Evolutionary conservation across 2,113 vertebrate genomes (phyloP).

Genomic region (Psittacara wagleri): DNA sequence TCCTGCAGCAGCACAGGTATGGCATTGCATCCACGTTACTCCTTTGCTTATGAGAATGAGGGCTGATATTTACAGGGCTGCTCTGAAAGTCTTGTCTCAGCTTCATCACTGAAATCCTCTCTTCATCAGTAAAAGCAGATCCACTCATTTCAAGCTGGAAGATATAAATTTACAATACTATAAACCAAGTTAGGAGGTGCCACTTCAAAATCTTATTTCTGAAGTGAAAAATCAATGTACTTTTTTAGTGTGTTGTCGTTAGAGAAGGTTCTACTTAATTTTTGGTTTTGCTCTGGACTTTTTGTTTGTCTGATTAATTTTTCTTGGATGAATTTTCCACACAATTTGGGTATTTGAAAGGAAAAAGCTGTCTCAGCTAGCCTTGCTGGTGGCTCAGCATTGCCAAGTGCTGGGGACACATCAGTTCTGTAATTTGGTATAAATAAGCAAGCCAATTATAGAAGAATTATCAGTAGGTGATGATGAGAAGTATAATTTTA

Average conservation of each 20-base stretch:
- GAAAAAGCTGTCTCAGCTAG: neutral
- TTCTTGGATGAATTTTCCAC: slow-evolving; percentile 11
- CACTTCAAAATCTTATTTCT: neutral
- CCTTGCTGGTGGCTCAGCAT: neutral
- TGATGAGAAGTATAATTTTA: neutral
- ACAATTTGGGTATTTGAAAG: neutral
- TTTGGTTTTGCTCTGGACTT: neutral
- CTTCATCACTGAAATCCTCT: neutral
- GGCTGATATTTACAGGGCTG: neutral
- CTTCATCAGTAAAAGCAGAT: neutral
- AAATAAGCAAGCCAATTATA: neutral
- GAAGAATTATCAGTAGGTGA: neutral
- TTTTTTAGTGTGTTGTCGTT: neutral
- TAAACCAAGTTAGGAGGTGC: neutral
- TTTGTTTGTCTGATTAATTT: neutral
- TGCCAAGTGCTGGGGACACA: neutral
- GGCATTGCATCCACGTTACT: neutral
- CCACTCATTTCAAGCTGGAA: neutral
- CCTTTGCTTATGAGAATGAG: neutral
- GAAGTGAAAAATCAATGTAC: neutral
- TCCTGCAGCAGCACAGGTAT: accelerated
- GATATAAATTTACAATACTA: neutral
- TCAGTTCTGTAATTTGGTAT: neutral
- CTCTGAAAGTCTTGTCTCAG: neutral
- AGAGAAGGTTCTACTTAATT: neutral